A percentile compares a stretch with the other conserved stretches of the same genome.
Evolutionary conservation across 2,797 vertebrate species (phyloP).

Genomic region (Betta splendens): DNA sequence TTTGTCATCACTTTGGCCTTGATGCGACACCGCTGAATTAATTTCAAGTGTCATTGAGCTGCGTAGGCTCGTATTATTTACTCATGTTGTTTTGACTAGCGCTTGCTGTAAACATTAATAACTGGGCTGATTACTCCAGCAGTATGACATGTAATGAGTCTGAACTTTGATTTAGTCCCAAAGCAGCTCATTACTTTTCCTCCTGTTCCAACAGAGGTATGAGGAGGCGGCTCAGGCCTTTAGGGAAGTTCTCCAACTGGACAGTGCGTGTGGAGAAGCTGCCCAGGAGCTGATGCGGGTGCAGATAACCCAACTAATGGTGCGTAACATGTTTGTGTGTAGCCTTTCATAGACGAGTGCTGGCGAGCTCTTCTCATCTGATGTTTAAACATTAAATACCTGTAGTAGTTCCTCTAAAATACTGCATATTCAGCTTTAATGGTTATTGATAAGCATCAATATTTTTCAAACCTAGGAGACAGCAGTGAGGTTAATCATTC

Average conservation of each 20-base stretch:
- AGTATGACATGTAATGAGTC: constrained; percentile 5
- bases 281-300: constrained; percentile 81
- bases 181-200: not conserved
- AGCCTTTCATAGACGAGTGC: not conserved
- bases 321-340: constrained; percentile 28
- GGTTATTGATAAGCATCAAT: accelerated
- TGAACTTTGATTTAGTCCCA: constrained; percentile 8
- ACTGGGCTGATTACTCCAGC: constrained; percentile 21
- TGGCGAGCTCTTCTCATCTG: not conserved
- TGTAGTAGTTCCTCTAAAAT: not conserved
- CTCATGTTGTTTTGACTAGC: constrained; percentile 20
- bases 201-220: constrained; percentile 76
- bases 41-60: constrained; percentile 14
- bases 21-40: constrained; percentile 3
- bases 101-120: constrained; percentile 18
- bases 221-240: constrained; percentile 81
- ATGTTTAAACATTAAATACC: not conserved
- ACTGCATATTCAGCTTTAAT: not conserved
- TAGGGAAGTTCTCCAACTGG: constrained; percentile 79
- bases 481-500: not conserved
- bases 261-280: constrained; percentile 77
- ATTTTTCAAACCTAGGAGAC: not conserved
- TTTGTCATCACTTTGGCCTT: constrained; percentile 8
- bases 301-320: constrained; percentile 79
- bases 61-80: constrained; percentile 18